A percentile compares a stretch with the other conserved stretches of the same genome.
phyloP scores from a whole-genome alignment of 2,888 invertebrate genomes.

The Dasypogon diadema region DNA sequence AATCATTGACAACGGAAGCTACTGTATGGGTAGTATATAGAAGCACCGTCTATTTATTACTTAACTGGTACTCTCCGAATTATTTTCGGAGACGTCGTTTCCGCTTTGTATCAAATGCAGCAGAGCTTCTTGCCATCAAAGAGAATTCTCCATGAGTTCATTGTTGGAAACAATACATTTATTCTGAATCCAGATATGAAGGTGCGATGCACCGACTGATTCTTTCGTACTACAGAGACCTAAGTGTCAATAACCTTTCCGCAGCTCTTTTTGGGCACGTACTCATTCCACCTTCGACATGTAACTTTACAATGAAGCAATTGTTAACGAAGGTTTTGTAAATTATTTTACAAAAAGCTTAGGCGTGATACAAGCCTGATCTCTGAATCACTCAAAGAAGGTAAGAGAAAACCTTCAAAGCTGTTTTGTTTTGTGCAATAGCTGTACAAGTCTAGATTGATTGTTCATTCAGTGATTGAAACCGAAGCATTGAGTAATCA shows the following conservation, averaged over 20 bases:
- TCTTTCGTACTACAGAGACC: background rate
- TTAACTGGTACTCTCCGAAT: slow-evolving; percentile 1
- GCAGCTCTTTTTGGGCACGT: no score
- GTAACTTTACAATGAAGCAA: background rate
- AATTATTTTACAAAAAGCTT: slow-evolving; percentile 4
- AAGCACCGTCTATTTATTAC: background rate
- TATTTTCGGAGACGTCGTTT: slow-evolving; percentile 8
- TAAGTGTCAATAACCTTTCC: slow-evolving; percentile 31
- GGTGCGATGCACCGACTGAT: background rate
- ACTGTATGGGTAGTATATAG: no score
- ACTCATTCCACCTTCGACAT: background rate
- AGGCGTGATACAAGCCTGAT: background rate
- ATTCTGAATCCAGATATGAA: background rate
- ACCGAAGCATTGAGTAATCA: slow-evolving; percentile 4
- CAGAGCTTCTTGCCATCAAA: background rate
- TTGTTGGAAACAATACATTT: slow-evolving; percentile 9
- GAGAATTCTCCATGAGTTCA: background rate
- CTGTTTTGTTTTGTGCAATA: background rate
- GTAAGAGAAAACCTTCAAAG: background rate
- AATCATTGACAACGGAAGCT: background rate
- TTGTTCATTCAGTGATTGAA: slow-evolving; percentile 17
- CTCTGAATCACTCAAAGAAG: background rate
- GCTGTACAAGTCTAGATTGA: background rate
- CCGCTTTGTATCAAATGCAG: slow-evolving; percentile 18
- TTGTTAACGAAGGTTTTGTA: slow-evolving; percentile 17